A percentile compares a stretch with the other conserved stretches of the same genome.
Evolutionary conservation across 1,140 invertebrate genomes (phyloP).

Genomic region (Pachyrhynchus sulphureomaculatus): DNA sequence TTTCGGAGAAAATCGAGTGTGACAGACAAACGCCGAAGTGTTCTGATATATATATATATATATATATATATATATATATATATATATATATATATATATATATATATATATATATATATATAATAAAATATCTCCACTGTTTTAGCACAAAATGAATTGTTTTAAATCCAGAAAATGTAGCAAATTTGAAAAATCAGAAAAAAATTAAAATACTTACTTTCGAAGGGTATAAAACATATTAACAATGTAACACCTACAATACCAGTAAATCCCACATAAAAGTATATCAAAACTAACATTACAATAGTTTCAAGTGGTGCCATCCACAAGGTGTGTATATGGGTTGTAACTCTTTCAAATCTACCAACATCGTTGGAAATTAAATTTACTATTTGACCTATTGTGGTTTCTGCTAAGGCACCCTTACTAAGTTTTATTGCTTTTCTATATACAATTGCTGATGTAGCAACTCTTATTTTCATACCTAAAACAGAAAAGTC

Average conservation of each 20-base stretch:
- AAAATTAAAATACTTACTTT: conserved; percentile 57
- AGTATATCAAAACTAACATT: conserved; percentile 73
- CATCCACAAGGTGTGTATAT: conserved; percentile 67
- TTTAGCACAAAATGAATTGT: not conserved
- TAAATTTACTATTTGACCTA: conserved; percentile 84
- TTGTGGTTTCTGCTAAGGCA: conserved; percentile 73
- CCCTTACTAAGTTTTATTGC: conserved; percentile 68
- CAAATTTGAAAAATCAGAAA: not conserved
- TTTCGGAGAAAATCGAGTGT: too few relatives aligned
- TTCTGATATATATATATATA: too few relatives aligned
- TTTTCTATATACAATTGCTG: conserved; percentile 82
- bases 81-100: too few relatives aligned
- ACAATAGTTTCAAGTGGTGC: conserved; percentile 76
- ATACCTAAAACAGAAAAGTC: conserved; percentile 75
- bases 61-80: too few relatives aligned
- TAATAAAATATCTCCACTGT: not conserved
- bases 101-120: too few relatives aligned
- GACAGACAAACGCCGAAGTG: too few relatives aligned
- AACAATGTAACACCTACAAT: conserved; percentile 77
- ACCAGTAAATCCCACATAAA: conserved; percentile 68
- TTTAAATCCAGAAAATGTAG: conserved; percentile 30
- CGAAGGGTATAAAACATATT: conserved; percentile 79
- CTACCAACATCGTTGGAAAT: conserved; percentile 79
- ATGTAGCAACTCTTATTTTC: conserved; percentile 78
- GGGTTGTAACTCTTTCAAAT: conserved; percentile 66